Percentiles rank a stretch among this genome's conserved stretches.
phyloP scores from a whole-genome alignment of 2,113 vertebrate genomes.

The Calidris pugnax region DNA sequence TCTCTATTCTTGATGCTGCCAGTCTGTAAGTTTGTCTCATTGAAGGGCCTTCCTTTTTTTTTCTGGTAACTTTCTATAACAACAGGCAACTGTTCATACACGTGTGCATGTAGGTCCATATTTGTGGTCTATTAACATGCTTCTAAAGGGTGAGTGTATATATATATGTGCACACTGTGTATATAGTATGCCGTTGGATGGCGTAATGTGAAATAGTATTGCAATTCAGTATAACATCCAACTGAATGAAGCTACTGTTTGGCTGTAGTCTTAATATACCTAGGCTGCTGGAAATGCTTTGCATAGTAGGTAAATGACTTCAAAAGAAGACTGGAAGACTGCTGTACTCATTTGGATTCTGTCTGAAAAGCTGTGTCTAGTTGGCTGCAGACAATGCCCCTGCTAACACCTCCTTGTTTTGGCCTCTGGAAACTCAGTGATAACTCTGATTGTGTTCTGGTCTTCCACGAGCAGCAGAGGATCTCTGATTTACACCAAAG shows the following conservation, averaged over 20 bases:
- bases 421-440: background rate
- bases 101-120: background rate
- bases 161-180: background rate
- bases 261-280: background rate
- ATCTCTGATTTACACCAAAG: background rate
- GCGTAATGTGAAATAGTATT: background rate
- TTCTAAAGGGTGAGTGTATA: background rate
- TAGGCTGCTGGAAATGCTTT: conserved; percentile 3
- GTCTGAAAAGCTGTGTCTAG: background rate
- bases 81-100: background rate
- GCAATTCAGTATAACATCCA: background rate
- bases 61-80: background rate
- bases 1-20: too few species aligned
- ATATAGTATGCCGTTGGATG: background rate
- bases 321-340: background rate
- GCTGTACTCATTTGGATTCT: background rate
- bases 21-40: too few species aligned
- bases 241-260: conserved; percentile 40
- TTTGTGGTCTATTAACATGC: background rate
- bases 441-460: background rate
- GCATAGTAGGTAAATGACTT: background rate
- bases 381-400: background rate
- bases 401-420: background rate
- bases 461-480: background rate
- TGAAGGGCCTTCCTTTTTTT: too few species aligned